phyloP scores from a whole-genome alignment of 2,113 vertebrate genomes.

The Odocoileus hemionus region DNA sequence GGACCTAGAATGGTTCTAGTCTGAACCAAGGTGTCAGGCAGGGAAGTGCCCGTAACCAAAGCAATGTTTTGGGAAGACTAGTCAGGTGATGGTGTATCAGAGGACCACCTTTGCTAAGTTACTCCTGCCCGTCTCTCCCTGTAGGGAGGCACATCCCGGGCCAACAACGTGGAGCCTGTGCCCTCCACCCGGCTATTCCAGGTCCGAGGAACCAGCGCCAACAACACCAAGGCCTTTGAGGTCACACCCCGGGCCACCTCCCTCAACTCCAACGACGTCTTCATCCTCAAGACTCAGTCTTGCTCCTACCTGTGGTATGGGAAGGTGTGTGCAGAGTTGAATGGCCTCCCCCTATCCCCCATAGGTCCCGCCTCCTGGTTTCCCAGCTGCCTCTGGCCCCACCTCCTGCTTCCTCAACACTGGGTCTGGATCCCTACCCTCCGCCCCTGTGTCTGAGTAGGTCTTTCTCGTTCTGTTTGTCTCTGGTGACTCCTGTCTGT shows the following conservation, averaged over 20 bases:
- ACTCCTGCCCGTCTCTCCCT: not conserved
- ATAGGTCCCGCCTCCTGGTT: not conserved
- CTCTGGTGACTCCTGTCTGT: not conserved
- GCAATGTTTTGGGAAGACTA: not conserved
- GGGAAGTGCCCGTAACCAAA: not conserved
- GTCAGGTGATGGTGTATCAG: not conserved
- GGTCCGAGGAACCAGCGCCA: conserved; percentile 82
- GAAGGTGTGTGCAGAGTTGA: conserved; percentile 78
- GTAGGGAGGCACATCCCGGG: conserved; percentile 84
- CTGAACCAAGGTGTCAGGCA: not conserved
- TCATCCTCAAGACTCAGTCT: conserved; percentile 85
- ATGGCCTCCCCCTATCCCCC: no score
- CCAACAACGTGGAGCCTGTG: not conserved
- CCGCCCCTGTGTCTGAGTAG: not conserved
- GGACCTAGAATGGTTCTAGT: not conserved
- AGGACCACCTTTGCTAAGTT: not conserved
- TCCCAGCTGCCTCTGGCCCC: not conserved
- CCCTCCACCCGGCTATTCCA: conserved; percentile 85
- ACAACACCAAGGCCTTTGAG: conserved; percentile 89
- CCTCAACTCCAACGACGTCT: conserved; percentile 92
- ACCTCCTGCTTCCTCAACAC: no score
- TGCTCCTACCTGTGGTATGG: conserved; percentile 91
- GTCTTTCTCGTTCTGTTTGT: not conserved
- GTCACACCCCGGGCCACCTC: conserved; percentile 77
- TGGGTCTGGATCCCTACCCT: not conserved